Evolutionary conservation across 2,113 vertebrate species (phyloP).

Genomic region (Vimba vimba): DNA sequence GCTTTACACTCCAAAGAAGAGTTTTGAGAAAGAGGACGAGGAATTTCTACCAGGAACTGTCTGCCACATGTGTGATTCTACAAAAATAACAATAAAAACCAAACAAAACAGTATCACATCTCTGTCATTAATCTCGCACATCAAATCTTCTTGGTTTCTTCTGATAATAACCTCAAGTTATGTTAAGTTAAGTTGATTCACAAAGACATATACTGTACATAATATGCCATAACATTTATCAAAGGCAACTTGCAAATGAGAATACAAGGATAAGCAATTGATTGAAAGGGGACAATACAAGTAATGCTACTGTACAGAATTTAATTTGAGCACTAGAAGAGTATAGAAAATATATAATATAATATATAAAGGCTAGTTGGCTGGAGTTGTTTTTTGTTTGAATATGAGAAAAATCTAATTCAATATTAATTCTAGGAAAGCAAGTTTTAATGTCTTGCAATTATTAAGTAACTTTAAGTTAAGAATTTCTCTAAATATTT

Average conservation of each 20-base stretch:
- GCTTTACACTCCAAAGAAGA: conserved; percentile 42
- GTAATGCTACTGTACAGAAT: neutral
- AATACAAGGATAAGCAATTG: neutral
- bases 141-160: conserved; percentile 9
- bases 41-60: conserved; percentile 35
- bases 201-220: neutral
- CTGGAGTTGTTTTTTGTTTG: too few relatives aligned
- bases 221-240: too few relatives aligned
- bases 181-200: neutral
- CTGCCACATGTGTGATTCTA: conserved; percentile 47
- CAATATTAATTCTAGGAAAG: neutral
- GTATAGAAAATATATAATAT: neutral
- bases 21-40: conserved; percentile 48
- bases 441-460: neutral
- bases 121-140: conserved; percentile 33
- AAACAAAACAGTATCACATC: conserved; percentile 46
- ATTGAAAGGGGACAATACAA: neutral
- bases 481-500: neutral
- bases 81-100: conserved; percentile 48
- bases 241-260: neutral
- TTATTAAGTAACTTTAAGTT: too few relatives aligned
- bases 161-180: neutral
- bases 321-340: neutral
- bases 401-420: neutral
- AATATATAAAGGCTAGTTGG: neutral